A percentile compares a stretch with the other conserved stretches of the same genome.
These are phyloP conservation scores for Lepus oiostolus DNA, from an alignment of 2,797 vertebrate species.

Conservation along the genomic window DNA sequence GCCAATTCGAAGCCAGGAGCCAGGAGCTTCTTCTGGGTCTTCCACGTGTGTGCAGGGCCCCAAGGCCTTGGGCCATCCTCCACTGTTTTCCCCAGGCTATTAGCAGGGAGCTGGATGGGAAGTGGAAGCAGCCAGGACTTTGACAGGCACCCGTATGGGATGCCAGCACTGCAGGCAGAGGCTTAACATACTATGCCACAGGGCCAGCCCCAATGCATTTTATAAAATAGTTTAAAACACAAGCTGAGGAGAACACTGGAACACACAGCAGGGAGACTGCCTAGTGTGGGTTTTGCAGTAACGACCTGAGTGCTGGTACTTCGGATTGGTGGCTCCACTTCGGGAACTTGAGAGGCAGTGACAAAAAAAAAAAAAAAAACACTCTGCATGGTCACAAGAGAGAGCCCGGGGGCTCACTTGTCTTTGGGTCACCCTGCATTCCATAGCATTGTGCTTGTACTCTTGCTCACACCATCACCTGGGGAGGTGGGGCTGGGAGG, in stretches of 20 bases:
- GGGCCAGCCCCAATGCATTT: constrained; percentile 81
- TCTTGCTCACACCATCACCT: constrained; percentile 67
- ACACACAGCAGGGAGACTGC: constrained; percentile 80
- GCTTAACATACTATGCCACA: no score
- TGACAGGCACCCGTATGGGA: no score
- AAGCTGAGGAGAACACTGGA: constrained; percentile 87
- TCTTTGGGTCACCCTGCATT: constrained; percentile 85
- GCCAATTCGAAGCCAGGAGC: no score
- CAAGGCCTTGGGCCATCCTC: no score
- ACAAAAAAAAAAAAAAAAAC: neutral
- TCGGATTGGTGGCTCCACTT: constrained; percentile 70
- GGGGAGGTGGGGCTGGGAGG: constrained; percentile 2
- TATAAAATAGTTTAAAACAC: constrained; percentile 85
- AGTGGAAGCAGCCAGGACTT: no score
- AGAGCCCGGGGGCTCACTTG: neutral
- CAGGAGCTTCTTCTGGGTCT: no score
- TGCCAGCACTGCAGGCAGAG: no score
- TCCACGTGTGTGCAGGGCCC: no score
- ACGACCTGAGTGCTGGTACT: constrained; percentile 75
- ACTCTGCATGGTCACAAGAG: constrained; percentile 83
- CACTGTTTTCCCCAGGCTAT: no score
- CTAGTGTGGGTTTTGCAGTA: constrained; percentile 81
- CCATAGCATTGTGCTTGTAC: constrained; percentile 83
- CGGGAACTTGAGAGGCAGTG: neutral
- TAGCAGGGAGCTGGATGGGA: no score